phyloP scores from a whole-genome alignment of 1,140 invertebrate genomes.

The Procambarus virginalis region DNA sequence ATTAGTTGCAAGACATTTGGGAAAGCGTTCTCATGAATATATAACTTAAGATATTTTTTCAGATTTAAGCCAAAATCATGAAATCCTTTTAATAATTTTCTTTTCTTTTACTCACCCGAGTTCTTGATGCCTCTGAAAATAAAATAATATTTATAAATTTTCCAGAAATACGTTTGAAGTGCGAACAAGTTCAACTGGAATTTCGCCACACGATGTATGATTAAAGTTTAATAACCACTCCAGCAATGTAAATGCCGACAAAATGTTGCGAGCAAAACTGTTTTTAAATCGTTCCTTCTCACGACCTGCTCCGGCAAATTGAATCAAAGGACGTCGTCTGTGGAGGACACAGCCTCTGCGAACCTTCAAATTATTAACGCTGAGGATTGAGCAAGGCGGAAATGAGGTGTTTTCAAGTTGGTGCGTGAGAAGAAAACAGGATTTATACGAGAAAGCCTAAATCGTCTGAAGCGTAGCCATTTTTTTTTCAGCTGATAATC shows the following conservation, averaged over 20 bases:
- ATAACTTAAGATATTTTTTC: no score
- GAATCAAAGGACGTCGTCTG: neutral
- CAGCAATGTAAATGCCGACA: neutral
- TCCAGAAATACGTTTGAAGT: neutral
- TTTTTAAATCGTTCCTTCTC: neutral
- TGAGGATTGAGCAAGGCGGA: constrained; percentile 1
- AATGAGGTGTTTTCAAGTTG: constrained; percentile 14
- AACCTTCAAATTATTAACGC: constrained; percentile 16
- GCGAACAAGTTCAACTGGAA: neutral
- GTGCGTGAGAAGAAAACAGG: constrained; percentile 2
- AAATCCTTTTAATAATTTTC: no score
- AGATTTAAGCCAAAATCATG: no score
- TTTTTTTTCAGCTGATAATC: neutral
- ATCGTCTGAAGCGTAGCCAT: neutral
- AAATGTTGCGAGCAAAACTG: neutral
- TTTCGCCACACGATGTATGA: neutral
- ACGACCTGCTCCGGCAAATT: neutral
- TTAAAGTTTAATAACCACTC: neutral
- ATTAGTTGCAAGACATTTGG: no score
- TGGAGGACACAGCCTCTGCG: neutral
- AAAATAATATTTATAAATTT: no score
- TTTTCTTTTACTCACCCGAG: no score
- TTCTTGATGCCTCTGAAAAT: no score
- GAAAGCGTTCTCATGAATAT: no score
- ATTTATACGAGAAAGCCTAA: constrained; percentile 6